Conservation (phyloP, 2,113 vertebrate species). For the Romanogobio albipinnatus region DNA sequence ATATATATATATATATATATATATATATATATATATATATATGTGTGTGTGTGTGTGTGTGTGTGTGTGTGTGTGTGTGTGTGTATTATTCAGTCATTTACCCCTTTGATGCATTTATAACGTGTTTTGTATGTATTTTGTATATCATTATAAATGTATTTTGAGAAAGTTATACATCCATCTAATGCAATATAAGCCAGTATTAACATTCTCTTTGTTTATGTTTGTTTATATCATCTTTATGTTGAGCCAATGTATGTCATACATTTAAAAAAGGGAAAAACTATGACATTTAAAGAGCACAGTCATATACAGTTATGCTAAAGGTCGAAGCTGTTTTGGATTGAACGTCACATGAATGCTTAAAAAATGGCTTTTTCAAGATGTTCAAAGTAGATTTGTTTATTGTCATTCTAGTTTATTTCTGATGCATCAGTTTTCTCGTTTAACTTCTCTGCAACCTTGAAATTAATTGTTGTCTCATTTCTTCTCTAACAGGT, state of each 20-base stretch:
- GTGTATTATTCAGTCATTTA: not conserved
- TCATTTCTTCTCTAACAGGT: constrained; percentile 75
- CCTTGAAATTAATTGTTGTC: not conserved
- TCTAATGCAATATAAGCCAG: too few relatives aligned
- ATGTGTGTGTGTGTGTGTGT: not conserved
- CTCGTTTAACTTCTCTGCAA: not conserved
- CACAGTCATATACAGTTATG: too few relatives aligned
- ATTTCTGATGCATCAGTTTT: not conserved
- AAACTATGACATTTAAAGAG: too few relatives aligned
- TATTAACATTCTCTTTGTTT: too few relatives aligned
- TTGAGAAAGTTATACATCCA: too few relatives aligned
- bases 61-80: not conserved
- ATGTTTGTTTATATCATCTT: too few relatives aligned
- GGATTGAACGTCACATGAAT: not conserved
- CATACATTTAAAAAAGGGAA: too few relatives aligned
- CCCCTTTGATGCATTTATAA: not conserved
- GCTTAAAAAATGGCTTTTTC: not conserved
- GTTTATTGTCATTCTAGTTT: not conserved
- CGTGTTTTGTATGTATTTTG: too few relatives aligned
- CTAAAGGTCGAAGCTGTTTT: not conserved
- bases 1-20: too few relatives aligned
- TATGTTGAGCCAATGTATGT: too few relatives aligned
- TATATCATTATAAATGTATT: too few relatives aligned
- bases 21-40: too few relatives aligned
- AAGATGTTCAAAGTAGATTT: not conserved